Percentiles rank a stretch among this genome's conserved stretches.
These are phyloP conservation scores for Reticulitermes lucifugus DNA, from an alignment of 2,888 invertebrate species.

Conservation along the genomic window DNA sequence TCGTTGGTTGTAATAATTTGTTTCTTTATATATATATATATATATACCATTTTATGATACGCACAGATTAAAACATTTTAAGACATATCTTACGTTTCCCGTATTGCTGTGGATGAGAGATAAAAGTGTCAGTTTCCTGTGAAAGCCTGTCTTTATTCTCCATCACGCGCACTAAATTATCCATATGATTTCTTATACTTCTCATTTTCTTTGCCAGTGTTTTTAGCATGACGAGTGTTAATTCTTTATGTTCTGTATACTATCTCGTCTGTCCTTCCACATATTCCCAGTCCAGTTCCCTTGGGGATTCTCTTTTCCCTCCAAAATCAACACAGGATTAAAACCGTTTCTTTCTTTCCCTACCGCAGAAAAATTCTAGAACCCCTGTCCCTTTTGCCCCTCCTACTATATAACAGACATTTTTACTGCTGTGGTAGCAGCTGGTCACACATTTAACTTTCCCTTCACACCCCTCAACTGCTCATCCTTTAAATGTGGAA, in stretches of 20 bases:
- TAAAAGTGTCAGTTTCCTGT: too few species aligned
- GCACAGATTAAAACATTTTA: too few species aligned
- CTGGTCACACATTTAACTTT: constrained; percentile 26
- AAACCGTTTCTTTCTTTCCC: not conserved
- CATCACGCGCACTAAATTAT: not conserved
- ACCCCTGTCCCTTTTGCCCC: not conserved
- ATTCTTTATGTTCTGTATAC: not conserved
- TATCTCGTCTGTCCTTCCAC: not conserved
- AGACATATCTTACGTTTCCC: too few species aligned
- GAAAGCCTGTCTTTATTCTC: not conserved
- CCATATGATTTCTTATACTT: not conserved
- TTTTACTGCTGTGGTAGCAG: constrained; percentile 13
- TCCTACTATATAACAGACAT: not conserved
- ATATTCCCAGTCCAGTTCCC: not conserved
- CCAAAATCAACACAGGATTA: constrained; percentile 2
- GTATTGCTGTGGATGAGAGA: too few species aligned
- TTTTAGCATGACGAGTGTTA: not conserved
- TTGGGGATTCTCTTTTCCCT: not conserved
- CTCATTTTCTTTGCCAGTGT: not conserved
- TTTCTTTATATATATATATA: too few species aligned
- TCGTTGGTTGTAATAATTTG: too few species aligned
- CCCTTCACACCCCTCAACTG: not conserved
- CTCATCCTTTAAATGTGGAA: not conserved
- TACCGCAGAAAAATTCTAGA: constrained; percentile 9
- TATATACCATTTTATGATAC: too few species aligned